Conservation (phyloP, 2,797 vertebrate species). For the Siniperca scherzeri region DNA sequence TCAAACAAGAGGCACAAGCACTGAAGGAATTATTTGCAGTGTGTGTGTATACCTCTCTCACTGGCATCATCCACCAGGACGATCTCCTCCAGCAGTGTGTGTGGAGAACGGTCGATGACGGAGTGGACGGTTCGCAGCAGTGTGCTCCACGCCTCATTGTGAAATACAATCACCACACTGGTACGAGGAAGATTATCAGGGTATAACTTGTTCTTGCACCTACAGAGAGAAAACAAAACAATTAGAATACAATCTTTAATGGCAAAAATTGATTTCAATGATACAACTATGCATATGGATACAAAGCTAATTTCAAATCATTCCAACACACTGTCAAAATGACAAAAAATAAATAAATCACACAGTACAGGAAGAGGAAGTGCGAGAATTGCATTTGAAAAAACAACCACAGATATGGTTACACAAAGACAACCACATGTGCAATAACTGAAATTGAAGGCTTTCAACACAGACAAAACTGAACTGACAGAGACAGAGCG, state of each 20-base stretch:
- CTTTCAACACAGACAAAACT: constrained; percentile 40
- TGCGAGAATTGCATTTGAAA: not conserved
- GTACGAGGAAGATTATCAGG: constrained; percentile 95
- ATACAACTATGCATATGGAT: not conserved
- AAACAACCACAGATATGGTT: not conserved
- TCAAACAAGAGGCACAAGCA: constrained; percentile 60
- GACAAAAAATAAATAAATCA: not conserved
- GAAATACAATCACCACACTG: constrained; percentile 98
- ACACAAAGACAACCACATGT: constrained; percentile 4
- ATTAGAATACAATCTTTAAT: not conserved
- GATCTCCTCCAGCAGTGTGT: constrained; percentile 94
- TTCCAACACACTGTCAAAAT: not conserved
- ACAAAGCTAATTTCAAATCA: not conserved
- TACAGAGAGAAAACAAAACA: constrained; percentile 61
- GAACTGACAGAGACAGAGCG: constrained; percentile 43
- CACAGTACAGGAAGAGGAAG: not conserved
- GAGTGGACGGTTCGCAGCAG: constrained; percentile 97
- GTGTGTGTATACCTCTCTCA: constrained; percentile 90
- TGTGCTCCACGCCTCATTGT: constrained; percentile 99
- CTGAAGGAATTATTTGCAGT: constrained; percentile 61
- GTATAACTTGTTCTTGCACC: constrained; percentile 98
- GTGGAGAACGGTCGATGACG: constrained; percentile 95
- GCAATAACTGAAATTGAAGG: constrained; percentile 10
- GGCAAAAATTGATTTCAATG: not conserved
- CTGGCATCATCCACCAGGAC: constrained; percentile 98